Evolutionary conservation across 1,140 invertebrate species (phyloP).

Genomic region (Formica exsecta): DNA sequence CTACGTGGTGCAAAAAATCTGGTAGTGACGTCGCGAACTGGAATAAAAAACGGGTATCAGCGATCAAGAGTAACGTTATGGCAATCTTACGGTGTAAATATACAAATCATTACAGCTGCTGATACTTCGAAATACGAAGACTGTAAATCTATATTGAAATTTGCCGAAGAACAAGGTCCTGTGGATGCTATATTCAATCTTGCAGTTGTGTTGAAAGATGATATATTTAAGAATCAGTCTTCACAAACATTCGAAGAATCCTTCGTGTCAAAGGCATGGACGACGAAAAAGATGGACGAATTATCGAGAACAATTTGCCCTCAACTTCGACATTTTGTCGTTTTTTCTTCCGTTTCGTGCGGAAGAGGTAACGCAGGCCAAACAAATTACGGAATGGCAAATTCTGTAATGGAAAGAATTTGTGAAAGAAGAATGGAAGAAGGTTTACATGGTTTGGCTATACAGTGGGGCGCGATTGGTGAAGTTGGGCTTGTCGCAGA

Average conservation of each 20-base stretch:
- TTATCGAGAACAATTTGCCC: conserved; percentile 86
- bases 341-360: conserved; percentile 92
- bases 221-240: too few relatives aligned
- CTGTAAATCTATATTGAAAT: conserved; percentile 87
- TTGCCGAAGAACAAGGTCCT: conserved; percentile 87
- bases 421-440: conserved; percentile 84
- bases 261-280: conserved; percentile 86
- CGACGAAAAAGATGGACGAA: conserved; percentile 86
- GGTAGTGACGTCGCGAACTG: conserved; percentile 90
- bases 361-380: conserved; percentile 93
- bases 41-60: conserved; percentile 91
- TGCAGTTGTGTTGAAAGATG: conserved; percentile 87
- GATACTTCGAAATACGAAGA: conserved; percentile 85
- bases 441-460: conserved; percentile 83
- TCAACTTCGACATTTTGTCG: conserved; percentile 86
- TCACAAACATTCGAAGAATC: conserved; percentile 84
- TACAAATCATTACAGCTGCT: conserved; percentile 85
- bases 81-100: conserved; percentile 86
- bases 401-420: conserved; percentile 80
- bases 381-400: conserved; percentile 74
- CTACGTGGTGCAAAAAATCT: conserved; percentile 90
- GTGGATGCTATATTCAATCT: conserved; percentile 93
- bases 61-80: conserved; percentile 84
- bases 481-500: too few relatives aligned
- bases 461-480: too few relatives aligned